phyloP scores from a whole-genome alignment of 2,113 vertebrate species.

The Synodontis membranacea region DNA sequence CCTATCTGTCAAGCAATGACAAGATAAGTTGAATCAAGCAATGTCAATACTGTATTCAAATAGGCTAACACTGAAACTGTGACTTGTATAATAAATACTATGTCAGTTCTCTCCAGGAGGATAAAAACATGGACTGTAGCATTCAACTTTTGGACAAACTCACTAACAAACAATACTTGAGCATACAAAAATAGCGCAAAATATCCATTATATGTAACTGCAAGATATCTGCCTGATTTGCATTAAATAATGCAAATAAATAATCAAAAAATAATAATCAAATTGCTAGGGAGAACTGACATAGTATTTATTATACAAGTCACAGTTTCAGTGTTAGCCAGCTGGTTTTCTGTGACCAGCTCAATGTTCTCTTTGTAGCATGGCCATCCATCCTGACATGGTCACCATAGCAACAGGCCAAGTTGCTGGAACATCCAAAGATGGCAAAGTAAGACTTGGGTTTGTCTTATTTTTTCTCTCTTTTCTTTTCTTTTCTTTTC shows the following conservation, averaged over 20 bases:
- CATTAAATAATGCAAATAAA: background rate
- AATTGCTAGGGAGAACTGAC: background rate
- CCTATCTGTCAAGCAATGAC: constrained; percentile 30
- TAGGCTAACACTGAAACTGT: background rate
- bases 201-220: background rate
- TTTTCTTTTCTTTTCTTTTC: background rate
- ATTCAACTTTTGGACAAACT: constrained; percentile 3
- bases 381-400: constrained; percentile 90
- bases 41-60: constrained; percentile 37
- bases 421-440: constrained; percentile 87
- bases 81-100: background rate
- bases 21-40: constrained; percentile 41
- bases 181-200: background rate
- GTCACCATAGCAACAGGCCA: constrained; percentile 92
- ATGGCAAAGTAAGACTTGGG: constrained; percentile 81
- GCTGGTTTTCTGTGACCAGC: constrained; percentile 11
- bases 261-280: no score
- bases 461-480: background rate
- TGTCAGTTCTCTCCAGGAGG: background rate
- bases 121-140: background rate
- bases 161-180: background rate
- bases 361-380: constrained; percentile 65
- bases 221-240: background rate
- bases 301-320: background rate
- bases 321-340: background rate